These are phyloP conservation scores for Neogale vison DNA, from an alignment of 2,113 vertebrate species.

Conservation along the genomic window DNA sequence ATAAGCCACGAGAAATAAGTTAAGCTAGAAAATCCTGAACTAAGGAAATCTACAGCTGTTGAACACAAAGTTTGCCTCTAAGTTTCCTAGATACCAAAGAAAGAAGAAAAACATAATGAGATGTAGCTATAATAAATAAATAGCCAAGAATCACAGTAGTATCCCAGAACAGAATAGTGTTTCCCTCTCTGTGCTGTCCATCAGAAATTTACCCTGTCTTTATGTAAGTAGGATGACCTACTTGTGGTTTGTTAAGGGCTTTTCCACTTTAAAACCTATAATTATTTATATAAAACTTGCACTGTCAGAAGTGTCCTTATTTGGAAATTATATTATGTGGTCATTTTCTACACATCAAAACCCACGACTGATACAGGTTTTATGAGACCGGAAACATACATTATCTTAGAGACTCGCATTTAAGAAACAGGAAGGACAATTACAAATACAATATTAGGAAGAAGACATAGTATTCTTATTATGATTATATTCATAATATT, in stretches of 20 bases:
- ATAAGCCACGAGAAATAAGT: background rate
- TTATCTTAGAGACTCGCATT: background rate
- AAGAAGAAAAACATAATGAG: background rate
- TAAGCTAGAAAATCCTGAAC: background rate
- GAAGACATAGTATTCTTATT: background rate
- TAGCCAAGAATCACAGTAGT: background rate
- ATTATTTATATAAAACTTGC: background rate
- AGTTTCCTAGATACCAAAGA: background rate
- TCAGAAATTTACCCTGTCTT: background rate
- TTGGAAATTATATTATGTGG: slow-evolving; percentile 36
- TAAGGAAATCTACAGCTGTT: background rate
- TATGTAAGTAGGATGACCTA: background rate
- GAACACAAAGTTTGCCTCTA: background rate
- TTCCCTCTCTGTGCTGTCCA: background rate
- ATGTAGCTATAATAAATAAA: background rate
- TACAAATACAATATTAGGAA: slow-evolving; percentile 41
- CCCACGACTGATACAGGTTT: background rate
- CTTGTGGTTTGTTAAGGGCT: background rate
- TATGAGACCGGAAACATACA: background rate
- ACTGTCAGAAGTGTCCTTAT: background rate
- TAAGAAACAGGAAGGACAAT: background rate
- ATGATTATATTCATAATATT: too few species aligned
- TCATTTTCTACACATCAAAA: background rate
- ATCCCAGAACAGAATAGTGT: background rate
- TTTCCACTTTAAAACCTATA: background rate